Evolutionary conservation across 2,113 vertebrate genomes (phyloP), one percentile per base, ranked within the genome.

Genomic region (Heteronetta atricapilla): DNA sequence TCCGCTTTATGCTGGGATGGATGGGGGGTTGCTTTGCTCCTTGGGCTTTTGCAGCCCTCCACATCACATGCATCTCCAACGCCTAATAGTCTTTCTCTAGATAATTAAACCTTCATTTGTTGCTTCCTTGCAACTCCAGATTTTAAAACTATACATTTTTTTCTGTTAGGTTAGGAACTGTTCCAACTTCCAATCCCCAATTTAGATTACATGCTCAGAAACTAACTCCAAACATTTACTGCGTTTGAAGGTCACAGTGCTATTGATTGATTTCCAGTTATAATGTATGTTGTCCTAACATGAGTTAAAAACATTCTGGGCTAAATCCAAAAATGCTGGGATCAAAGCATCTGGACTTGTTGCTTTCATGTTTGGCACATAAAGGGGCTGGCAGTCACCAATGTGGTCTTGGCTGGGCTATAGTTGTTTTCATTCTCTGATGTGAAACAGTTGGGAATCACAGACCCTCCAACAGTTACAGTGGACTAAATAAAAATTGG

Each of bases 241-340:
- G 97, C 60, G 97, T 98, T 98, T 98, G 98, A 98, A 98, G 98
- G 98, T 98, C 97, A 97, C 96, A 90, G 97, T 89, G 96, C 97
- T 98, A 98, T 98, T 98, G 98, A 98, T 98, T 98, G 98, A 98
- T 98, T 98, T 98, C 97, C 97, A 98, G 97, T 98, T 98, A 98
- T 98, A 98, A 98, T 98, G 97, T 97, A 98, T 98, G 98, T 98
- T 98, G 98, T 98, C 98, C 97, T 98, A 98, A 98, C 98, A 98
- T 97, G 97, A 98, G 96, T 97, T 97, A 98, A 93, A 96, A 94
- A 96, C 96, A 97, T 94, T 96, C 98, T 98, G 98, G 98, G 97
- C 86, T 95, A 93, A 96, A 89, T 98, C 98, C 98, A 98, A 98
- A 98, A 98, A 98, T 98, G 97, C 97, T 96, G 97, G 97, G 98